Conservation (phyloP, 2,113 vertebrate species). For the Podarcis muralis region DNA sequence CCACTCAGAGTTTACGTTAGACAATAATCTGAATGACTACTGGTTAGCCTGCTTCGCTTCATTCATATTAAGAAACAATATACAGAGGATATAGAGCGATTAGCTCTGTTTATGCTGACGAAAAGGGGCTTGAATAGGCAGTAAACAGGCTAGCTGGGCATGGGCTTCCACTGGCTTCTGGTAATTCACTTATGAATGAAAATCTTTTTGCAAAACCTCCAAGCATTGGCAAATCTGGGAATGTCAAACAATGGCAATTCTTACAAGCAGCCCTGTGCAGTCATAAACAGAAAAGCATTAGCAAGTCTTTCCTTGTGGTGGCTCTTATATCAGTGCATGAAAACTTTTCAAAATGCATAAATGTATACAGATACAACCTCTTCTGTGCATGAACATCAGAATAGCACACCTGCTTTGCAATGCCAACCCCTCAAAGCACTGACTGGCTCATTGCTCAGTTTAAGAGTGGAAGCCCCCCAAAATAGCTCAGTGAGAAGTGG, state of each 20-base stretch:
- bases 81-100: constrained; percentile 68
- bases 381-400: too few species aligned
- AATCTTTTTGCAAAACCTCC: constrained; percentile 23
- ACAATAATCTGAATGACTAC: constrained; percentile 44
- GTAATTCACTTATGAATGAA: constrained; percentile 40
- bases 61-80: constrained; percentile 68
- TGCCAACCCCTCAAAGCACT: background rate
- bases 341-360: constrained; percentile 2
- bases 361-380: background rate
- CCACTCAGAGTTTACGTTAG: constrained; percentile 57
- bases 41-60: constrained; percentile 60
- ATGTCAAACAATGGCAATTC: background rate
- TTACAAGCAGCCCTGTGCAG: background rate
- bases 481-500: too few species aligned
- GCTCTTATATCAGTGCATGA: accelerated
- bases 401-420: constrained; percentile 27
- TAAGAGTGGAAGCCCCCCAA: too few species aligned
- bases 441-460: constrained; percentile 47
- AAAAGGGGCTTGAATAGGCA: constrained; percentile 15
- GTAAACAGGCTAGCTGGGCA: constrained; percentile 36
- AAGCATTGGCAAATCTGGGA: background rate
- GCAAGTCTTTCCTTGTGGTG: background rate
- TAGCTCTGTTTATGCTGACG: constrained; percentile 61
- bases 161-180: constrained; percentile 21
- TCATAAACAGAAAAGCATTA: background rate